These are phyloP conservation scores for Leguminivora glycinivorella DNA, from an alignment of 1,140 invertebrate genomes.

Conservation along the genomic window DNA sequence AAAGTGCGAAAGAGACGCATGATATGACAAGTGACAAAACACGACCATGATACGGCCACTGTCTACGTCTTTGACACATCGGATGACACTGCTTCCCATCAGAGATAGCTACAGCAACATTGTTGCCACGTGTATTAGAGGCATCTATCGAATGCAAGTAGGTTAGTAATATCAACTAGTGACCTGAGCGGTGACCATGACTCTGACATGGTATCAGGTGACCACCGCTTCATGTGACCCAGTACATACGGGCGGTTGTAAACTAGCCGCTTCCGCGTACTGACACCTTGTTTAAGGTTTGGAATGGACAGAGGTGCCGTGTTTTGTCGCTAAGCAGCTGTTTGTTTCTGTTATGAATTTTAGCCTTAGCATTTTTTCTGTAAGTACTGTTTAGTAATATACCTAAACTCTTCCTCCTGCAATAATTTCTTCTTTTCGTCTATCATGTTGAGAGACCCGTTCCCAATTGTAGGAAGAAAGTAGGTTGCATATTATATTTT, in stretches of 20 bases:
- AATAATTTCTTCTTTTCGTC: too few species aligned
- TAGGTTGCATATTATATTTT: too few species aligned
- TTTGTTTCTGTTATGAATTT: neutral
- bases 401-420: too few species aligned
- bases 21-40: too few species aligned
- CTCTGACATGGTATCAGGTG: neutral
- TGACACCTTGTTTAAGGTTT: conserved; percentile 1
- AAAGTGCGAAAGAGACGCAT: too few species aligned
- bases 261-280: conserved; percentile 8
- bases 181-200: neutral
- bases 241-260: neutral
- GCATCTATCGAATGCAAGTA: neutral
- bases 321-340: neutral
- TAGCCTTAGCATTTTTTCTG: neutral
- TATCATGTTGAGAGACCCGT: too few species aligned
- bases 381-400: too few species aligned
- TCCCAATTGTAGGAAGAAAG: too few species aligned
- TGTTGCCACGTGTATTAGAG: neutral
- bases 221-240: neutral
- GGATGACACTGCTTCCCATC: neutral
- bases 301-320: neutral
- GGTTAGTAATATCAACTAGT: conserved; percentile 2
- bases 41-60: too few species aligned
- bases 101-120: neutral
- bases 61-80: too few species aligned